Evolutionary conservation across 2,797 vertebrate genomes (phyloP).

Genomic region (Pangasius macronema): DNA sequence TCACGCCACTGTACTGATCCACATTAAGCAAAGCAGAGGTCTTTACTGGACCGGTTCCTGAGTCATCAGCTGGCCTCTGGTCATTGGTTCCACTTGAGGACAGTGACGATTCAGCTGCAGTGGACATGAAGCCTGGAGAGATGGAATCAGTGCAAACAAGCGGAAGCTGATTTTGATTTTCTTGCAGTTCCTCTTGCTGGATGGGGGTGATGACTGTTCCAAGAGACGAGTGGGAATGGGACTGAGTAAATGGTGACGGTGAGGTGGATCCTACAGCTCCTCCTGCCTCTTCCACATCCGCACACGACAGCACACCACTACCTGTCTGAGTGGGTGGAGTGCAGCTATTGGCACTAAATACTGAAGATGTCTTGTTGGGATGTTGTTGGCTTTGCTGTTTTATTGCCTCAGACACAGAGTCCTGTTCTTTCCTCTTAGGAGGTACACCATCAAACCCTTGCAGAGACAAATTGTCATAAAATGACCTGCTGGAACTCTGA

Average conservation of each 20-base stretch:
- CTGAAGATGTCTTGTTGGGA: neutral
- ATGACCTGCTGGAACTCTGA: slow-evolving; percentile 65
- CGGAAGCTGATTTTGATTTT: slow-evolving; percentile 15
- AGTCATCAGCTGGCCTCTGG: slow-evolving; percentile 5
- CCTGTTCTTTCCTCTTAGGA: slow-evolving; percentile 65
- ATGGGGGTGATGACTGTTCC: slow-evolving; percentile 56
- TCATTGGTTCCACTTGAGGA: slow-evolving; percentile 8
- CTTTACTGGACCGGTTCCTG: slow-evolving; percentile 15
- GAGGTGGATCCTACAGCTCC: slow-evolving; percentile 19
- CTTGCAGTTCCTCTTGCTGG: slow-evolving; percentile 54
- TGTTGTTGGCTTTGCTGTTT: slow-evolving; percentile 49
- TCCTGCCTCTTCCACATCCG: slow-evolving; percentile 13
- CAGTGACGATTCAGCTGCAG: slow-evolving; percentile 15
- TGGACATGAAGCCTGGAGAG: slow-evolving; percentile 6
- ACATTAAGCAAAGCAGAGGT: slow-evolving; percentile 49
- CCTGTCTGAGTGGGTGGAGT: slow-evolving; percentile 18
- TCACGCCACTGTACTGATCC: slow-evolving; percentile 66
- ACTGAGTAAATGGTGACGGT: slow-evolving; percentile 61
- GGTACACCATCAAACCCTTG: slow-evolving; percentile 58
- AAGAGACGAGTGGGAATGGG: slow-evolving; percentile 71
- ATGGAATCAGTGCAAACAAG: slow-evolving; percentile 10
- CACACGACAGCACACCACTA: neutral
- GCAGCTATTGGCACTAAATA: slow-evolving; percentile 24
- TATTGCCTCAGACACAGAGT: slow-evolving; percentile 64
- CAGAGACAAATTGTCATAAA: slow-evolving; percentile 67